phyloP scores from a whole-genome alignment of 2,113 vertebrate species.

The Gallinago jamesoni region DNA sequence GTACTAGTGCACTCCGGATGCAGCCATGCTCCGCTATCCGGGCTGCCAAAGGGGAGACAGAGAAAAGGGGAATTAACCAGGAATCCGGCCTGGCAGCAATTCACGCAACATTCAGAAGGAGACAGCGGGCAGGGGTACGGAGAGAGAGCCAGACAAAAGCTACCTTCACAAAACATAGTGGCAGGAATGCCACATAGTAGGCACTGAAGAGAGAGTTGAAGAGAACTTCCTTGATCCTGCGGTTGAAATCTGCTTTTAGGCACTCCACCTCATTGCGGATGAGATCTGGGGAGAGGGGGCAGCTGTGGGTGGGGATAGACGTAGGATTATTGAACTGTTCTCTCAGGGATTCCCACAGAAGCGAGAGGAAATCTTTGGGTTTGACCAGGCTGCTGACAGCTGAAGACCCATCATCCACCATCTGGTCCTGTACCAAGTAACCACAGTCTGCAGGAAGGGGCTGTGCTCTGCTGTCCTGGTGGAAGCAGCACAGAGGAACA shows the following conservation, averaged over 20 bases:
- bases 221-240: slow-evolving; percentile 97
- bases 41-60: slow-evolving; percentile 85
- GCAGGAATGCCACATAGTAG: slow-evolving; percentile 97
- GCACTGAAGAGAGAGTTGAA: slow-evolving; percentile 99
- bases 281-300: slow-evolving; percentile 92
- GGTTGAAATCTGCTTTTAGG: slow-evolving; percentile 97
- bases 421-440: slow-evolving; percentile 84
- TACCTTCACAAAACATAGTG: slow-evolving; percentile 98
- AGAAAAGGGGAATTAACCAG: slow-evolving; percentile 82
- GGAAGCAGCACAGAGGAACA: slow-evolving; percentile 96
- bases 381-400: slow-evolving; percentile 80
- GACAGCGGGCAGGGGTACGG: background rate
- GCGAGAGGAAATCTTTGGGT: slow-evolving; percentile 91
- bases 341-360: slow-evolving; percentile 89
- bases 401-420: slow-evolving; percentile 78
- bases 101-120: slow-evolving; percentile 51
- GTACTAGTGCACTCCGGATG: slow-evolving; percentile 79
- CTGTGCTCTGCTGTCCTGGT: slow-evolving; percentile 90
- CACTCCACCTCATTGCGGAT: slow-evolving; percentile 96
- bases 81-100: slow-evolving; percentile 51
- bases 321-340: slow-evolving; percentile 91
- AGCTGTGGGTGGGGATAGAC: slow-evolving; percentile 90
- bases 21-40: slow-evolving; percentile 81
- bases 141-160: slow-evolving; percentile 1
- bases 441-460: slow-evolving; percentile 82